Evolutionary conservation across 2,888 invertebrate genomes (phyloP), one percentile per base, ranked within the genome.

Genomic region (Clitarchus hookeri): DNA sequence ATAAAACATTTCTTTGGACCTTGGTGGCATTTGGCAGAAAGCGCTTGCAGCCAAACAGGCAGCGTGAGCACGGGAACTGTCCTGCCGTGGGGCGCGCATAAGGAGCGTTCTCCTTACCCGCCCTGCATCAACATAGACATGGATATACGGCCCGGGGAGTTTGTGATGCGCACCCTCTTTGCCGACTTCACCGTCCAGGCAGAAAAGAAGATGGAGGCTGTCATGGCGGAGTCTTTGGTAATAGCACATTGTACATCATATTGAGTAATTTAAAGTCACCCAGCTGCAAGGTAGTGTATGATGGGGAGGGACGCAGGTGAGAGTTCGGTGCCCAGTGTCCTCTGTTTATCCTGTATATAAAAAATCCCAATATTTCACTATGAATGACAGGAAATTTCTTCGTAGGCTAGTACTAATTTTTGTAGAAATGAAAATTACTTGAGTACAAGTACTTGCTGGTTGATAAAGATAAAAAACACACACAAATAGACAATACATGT

Each of bases 101-200:
- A 96, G 90, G 96, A 96, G 88, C 92, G 94, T n/a, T 91, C 92
- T 53, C 90, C 91, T 77, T 91, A 90, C 87, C 92, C 93, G 87
- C 91, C 94, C 78, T 92, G 92, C 44, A 88, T 88, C 25, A 91
- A 88, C 90, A 91, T 89, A 89, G 95, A 96, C 90, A 93, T 94
- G 89, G 95, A 95, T 89, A 92, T 96, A 25, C 94, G 97, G 87
- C 98, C 98, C 0, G 99, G 99, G 19, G 98, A 99, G 92, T 99
- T 96, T 92, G 98, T 99, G 0, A 98, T 99, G 96, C 94, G 98
- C 87, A 96, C 97, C 83, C 93, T 99, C 2, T 98, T 99, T 91
- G 95, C 97, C 0, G 99, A 99, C 92, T 99, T 99, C 90, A 98
- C 98, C 0, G 93, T 96, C 1, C 96, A 98, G 90, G 98, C 98